Evolutionary conservation across 2,113 vertebrate species (phyloP), one percentile per base, ranked within the genome.

Genomic region (Oncorhynchus nerka): DNA sequence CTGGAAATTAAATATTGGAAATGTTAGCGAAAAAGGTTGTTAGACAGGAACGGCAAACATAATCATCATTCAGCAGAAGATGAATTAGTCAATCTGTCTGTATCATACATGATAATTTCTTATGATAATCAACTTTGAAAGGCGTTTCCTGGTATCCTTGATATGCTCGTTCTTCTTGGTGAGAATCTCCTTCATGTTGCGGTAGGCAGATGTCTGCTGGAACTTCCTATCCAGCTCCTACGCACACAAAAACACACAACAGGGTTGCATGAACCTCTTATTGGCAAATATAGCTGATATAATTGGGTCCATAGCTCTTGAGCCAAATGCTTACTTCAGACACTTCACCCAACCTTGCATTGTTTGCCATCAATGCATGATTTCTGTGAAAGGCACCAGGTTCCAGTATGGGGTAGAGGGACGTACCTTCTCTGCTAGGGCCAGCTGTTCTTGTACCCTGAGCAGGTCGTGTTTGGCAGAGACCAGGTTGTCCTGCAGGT

Each of bases 151-250:
- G 13, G 99, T 92, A 1, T 98, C 98, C 88, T 96, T 98, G 81
- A 99, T 97, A 87, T 96, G 97, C 9, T 99, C 96, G 0, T 99
- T 99, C 91, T 98, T 99, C 91, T 95, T 98, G 48, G 91, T 94
- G 2, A 99, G 94, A 73, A 99, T 98, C 86, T 99, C 98, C 79
- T 98, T 99, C 97, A 99, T 97, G 89, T 96, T 99, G 76, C 96
- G 95, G 76, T 97, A 99, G 0, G 96, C 97, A 66, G 95, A 93
- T 2, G 97, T 99, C 89, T 99, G 95, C 83, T 99, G 98, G 83
- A 99, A 99, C 85, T 99, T 99, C 86, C 95, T 98, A 39, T 99
- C 98, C 71, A 99, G 75, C 70, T 99, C 97, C 97, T 99, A 77
- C 7, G 64, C 2, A 57, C 28, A 65, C 3, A 66, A 24, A 79